phyloP scores from a whole-genome alignment of 2,888 invertebrate species.

The Stenchaetothrips biformis region DNA sequence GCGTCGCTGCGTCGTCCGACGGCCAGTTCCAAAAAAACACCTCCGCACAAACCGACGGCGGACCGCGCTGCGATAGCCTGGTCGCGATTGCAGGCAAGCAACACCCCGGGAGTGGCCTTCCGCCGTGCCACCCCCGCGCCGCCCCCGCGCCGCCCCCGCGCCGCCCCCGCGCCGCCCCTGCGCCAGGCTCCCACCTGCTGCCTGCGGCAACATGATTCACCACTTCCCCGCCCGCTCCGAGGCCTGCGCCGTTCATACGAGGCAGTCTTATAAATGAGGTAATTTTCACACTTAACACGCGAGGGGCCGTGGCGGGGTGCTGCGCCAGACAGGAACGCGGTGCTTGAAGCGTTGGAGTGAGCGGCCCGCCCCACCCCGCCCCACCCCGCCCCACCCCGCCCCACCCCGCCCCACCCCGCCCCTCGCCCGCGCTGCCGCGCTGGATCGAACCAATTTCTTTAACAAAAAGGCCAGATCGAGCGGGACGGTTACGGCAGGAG shows the following conservation, averaged over 20 bases:
- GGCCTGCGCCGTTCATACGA: not conserved
- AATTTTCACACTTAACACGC: slow-evolving; percentile 22
- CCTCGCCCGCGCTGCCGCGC: not conserved
- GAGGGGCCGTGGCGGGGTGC: not conserved
- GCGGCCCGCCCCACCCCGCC: not conserved
- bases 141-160: not conserved
- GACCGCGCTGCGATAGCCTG: not conserved
- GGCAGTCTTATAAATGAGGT: slow-evolving; percentile 23
- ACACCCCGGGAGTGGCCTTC: not conserved
- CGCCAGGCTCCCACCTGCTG: not conserved
- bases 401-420: not conserved
- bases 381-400: not conserved
- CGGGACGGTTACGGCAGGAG: too few relatives aligned
- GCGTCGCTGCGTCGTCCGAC: not conserved
- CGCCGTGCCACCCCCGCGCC: not conserved
- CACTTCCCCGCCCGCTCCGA: not conserved
- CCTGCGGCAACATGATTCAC: slow-evolving; percentile 17
- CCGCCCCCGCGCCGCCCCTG: not conserved
- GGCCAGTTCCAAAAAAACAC: not conserved
- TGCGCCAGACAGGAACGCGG: not conserved
- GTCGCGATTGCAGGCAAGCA: not conserved
- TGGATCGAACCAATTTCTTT: too few relatives aligned
- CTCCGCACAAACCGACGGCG: not conserved
- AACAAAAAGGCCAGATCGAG: too few relatives aligned
- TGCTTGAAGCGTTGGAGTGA: not conserved